These are phyloP conservation scores for Apodemia zela DNA, from an alignment of 2,888 invertebrate genomes.

Conservation along the genomic window DNA sequence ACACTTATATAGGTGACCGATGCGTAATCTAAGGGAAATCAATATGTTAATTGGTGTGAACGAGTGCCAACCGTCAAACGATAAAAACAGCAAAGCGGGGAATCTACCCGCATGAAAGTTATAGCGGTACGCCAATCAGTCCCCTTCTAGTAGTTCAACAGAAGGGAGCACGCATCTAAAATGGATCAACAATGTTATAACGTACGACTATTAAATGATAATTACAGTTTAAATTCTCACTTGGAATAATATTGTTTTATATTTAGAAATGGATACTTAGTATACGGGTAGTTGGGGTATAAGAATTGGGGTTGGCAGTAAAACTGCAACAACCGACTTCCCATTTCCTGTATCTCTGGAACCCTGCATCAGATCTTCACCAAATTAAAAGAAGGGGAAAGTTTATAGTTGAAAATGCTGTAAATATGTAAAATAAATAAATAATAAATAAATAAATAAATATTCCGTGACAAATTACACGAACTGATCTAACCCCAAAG, in stretches of 20 bases:
- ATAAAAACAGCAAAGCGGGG: slow-evolving; percentile 39
- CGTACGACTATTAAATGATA: slow-evolving; percentile 27
- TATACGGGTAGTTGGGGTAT: neutral
- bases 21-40: slow-evolving; percentile 56
- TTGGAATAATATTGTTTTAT: slow-evolving; percentile 5
- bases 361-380: too few relatives aligned
- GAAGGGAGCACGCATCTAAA: slow-evolving; percentile 48
- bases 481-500: too few relatives aligned
- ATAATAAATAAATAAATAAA: too few relatives aligned
- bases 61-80: slow-evolving; percentile 48
- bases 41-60: slow-evolving; percentile 55
- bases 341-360: too few relatives aligned
- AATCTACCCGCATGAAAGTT: slow-evolving; percentile 66
- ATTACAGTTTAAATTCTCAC: slow-evolving; percentile 21
- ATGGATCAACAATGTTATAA: slow-evolving; percentile 44
- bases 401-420: too few relatives aligned
- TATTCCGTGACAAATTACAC: too few relatives aligned
- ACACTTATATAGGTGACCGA: neutral
- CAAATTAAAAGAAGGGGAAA: too few relatives aligned
- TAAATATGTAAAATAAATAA: too few relatives aligned
- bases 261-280: neutral
- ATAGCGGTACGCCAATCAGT: slow-evolving; percentile 69
- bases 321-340: too few relatives aligned
- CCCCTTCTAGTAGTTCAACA: slow-evolving; percentile 52
- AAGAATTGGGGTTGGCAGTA: too few relatives aligned